Base-by-base conservation (phyloP, 2,888 invertebrate species). In the Catonia carolina region DNA sequence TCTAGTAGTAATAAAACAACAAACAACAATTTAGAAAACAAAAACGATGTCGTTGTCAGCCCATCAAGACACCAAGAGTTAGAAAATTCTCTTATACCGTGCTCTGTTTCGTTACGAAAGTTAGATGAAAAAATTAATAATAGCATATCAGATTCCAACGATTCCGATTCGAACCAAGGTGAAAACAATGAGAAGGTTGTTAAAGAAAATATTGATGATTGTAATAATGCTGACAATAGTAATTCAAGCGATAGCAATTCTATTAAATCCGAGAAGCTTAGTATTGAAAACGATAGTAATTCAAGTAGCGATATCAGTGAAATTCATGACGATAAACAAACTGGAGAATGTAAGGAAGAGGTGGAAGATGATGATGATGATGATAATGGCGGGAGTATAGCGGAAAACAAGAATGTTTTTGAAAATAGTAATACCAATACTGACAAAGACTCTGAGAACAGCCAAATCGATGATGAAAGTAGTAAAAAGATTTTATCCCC, bases 271-370 rank as follows among this genome's bases (percentile, higher is more conserved):
- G n/a, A n/a, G n/a, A n/a, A n/a, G n/a, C n/a, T n/a, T n/a, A 18
- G 42, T 41, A 14, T 27, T 48, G 63, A 66, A 48, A 58, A 61
- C 47, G 59, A 61, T 48, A 55, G 60, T 51, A 67, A 66, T 52
- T 56, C 69, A 67, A 63, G 71, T 66, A 52, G 66, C 68, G 7
- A 68, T 67, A n/a, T 68, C 69, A 63, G 68, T 68, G 8, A 69
- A 67, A 59, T 67, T 68, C 52, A 63, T 56, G 37, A 50, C 17
- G 47, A 52, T 41, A 58, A 52, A 50, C 36, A 22, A 6, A 56
- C 48, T 31, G 61, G 64, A 59, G 55, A 61, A 59, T 55, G 63
- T 60, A 14, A 55, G 53, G 55, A 60, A 12, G 58, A 61, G 27
- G 14, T 33, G 36, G 39, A 54, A 8, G 60, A 60, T 47, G 59